Evolutionary conservation across 2,888 invertebrate genomes (phyloP), one percentile per base, ranked within the genome.

Genomic region (Yponomeuta cagnagella): DNA sequence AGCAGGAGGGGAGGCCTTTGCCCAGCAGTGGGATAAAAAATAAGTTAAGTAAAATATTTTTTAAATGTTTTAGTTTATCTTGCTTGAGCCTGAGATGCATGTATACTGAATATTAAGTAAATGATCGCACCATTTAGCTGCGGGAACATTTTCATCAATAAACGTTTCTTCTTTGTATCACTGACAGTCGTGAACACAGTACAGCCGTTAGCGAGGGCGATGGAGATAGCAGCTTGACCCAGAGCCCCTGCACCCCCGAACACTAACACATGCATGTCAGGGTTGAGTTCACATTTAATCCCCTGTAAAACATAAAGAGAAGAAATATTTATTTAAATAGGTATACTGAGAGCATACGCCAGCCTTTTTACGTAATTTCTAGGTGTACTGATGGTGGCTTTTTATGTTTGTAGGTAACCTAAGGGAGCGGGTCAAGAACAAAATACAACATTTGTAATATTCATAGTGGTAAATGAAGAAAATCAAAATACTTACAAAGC

Each of bases 211-310:
- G 82, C 82, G 6, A 89, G 75, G 0, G 84, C 82, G 0, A 89
- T 76, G 0, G 82, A 75, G 43, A 88, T 85, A 0, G 78, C 73
- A 0, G 89, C 89, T 74, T 89, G 89, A 0, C 88, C 89, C 2
- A 89, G 70, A 0, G 85, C 88, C 0, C 88, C 88, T 0, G 85
- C 74, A 0, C 84, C 89, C 1, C 87, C 86, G 66, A 87, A 86
- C 0, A 90, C 79, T 0, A 88, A 73, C 0, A 87, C 69, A 0
- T 58, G 74, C 72, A 73, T 74, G 0, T 76, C 76, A 5, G 70
- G 72, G 2, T n/a, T 37, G 2, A 80, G 71, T 9, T 48, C 8
- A 67, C 63, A 70, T 72, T 73, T 76, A 30, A 76, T 70, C 10
- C 63, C 72, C 75, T 76, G 68, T 5, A 63, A 72, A 63, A 30